These are phyloP conservation scores for Trichogramma evanescens DNA, from an alignment of 2,888 invertebrate species.

Conservation along the genomic window DNA sequence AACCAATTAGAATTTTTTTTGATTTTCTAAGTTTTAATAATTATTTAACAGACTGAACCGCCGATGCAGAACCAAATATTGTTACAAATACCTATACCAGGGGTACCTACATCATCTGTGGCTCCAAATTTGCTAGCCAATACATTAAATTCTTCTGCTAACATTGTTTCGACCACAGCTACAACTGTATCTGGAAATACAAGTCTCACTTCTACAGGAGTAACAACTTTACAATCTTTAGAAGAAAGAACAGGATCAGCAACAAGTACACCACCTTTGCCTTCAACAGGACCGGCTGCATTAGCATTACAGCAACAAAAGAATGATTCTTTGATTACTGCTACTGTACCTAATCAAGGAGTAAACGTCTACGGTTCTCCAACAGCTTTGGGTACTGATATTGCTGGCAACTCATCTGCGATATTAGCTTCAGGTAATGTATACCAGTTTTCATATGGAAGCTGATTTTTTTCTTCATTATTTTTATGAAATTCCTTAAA, in stretches of 20 bases:
- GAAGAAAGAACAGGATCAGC: not conserved
- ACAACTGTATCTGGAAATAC: no score
- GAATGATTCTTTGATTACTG: not conserved
- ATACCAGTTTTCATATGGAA: not conserved
- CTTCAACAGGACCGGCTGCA: not conserved
- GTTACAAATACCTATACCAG: no score
- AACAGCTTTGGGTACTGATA: conserved; percentile 14
- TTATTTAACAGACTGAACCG: no score
- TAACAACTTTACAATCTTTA: no score
- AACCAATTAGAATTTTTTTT: no score
- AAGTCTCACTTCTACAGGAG: no score
- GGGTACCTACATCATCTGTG: no score
- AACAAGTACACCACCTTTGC: conserved; percentile 13
- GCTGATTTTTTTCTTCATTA: not conserved
- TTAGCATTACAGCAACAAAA: not conserved
- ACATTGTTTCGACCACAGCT: no score
- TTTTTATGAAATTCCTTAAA: not conserved
- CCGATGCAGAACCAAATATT: no score
- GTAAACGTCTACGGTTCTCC: conserved; percentile 21
- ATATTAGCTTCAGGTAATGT: conserved; percentile 14
- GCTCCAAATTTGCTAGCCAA: not conserved
- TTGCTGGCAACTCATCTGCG: conserved; percentile 4
- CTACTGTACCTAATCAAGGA: conserved; percentile 10
- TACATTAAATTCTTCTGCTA: not conserved
- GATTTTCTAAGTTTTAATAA: no score